Base-by-base conservation (phyloP, 2,797 vertebrate genomes). In the Adrianichthys oophorus region DNA sequence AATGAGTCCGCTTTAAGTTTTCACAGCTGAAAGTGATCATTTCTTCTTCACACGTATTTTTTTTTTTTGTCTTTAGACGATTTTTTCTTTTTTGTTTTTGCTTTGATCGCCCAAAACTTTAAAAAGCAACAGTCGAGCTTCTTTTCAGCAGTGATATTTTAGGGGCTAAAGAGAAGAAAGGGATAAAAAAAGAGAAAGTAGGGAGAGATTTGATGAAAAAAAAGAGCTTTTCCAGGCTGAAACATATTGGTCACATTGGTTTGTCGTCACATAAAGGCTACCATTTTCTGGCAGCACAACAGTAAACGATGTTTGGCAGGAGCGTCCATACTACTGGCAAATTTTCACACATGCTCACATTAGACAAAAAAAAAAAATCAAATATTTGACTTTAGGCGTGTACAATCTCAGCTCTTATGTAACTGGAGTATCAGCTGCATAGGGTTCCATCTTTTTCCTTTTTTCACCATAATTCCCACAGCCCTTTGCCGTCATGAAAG, bases 241-340 rank as follows among this genome's bases (percentile, higher is more conserved):
- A 84, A 81, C 47, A 45, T 72, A 84, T 75, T 77, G 82, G 74
- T 62, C 68, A 73, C n/a, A n/a, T n/a, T n/a, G n/a, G 78, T 83
- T 86, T 82, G 78, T 87, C 67, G 77, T 83, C 84, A 84, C 76
- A 83, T 72, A 78, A 83, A 83, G 72, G 85, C 80, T 75, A 66
- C 66, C 47, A 44, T 68, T 85, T 74, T 52, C 69, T 87, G 82
- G 83, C 85, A 76, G 51, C 61, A 72, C 78, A 80, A 80, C 67
- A 80, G 68, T 79, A 76, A 83, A 80, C 73, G 58, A 81, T 83
- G 84, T 88, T 88, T 89, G 87, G 86, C 85, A 84, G 70, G 62
- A 69, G 43, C 52, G 66, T 62, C 62, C 62, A 67, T 59, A 70
- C 56, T 77, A 78, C 62, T 75, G 76, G 76, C 71, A 68, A 65